Evolutionary conservation across 2,888 invertebrate genomes (phyloP), one percentile per base, ranked within the genome.

Genomic region (Dascillus cervinus): DNA sequence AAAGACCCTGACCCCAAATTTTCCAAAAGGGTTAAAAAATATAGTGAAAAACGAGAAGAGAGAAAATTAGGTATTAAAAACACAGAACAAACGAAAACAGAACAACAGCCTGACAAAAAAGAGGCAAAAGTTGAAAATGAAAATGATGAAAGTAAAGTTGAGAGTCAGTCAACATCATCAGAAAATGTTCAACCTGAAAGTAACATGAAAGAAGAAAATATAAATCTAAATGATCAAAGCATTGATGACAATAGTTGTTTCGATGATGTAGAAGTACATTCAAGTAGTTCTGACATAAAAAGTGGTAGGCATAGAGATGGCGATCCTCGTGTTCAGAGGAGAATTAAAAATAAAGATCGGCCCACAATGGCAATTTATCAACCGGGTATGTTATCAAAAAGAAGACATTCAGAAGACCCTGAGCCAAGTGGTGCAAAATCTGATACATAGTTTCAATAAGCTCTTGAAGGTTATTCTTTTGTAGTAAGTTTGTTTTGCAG

Each of bases 311-410:
- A 8, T 17, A 60, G 62, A 29, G 67, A 67, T 35, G 64, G 66
- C 36, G 71, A 71, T 53, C 66, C 69, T 6, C 55, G 71, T 25
- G 46, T 64, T 26, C 70, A 71, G 41, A 58, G 71, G 38, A 62
- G 75, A 41, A 75, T 75, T 46, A 62, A 72, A 46, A 76, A 75
- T 52, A 76, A 75, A 62, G 90, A 91, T 66, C 82, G 91, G 22
- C 92, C 92, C 12, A 83, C 89, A 22, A 78, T 90, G 58, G 85
- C 85, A 38, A 85, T 92, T 46, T 92, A 92, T 63, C 80, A 90
- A 47, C 92, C 92, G 0, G 88, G 88, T 11, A 89, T 84, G 83
- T 76, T 83, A n/a, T 77, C 75, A 51, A 79, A 82, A 56, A 77
- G 81, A 50, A 81, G 79, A 57, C 78, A 80, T 47, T 70, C 71